Percentiles rank a stretch among this genome's conserved stretches.
Conservation (phyloP, 2,797 vertebrate species). For the Epinephelus awoara region DNA sequence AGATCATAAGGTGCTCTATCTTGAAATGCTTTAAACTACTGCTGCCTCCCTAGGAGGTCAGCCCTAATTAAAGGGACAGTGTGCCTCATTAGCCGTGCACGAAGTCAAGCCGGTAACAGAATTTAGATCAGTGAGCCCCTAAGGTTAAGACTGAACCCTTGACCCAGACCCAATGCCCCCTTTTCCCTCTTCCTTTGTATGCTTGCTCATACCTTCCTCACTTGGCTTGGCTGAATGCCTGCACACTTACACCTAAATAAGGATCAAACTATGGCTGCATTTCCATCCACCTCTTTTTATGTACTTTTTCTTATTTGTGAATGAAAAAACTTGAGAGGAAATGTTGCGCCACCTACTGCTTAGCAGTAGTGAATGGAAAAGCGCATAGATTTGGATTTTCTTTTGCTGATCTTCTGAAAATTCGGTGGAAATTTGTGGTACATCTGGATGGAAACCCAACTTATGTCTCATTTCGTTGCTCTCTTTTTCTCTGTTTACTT, state of each 20-base stretch:
- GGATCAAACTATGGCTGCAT: conserved; percentile 39
- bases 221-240: conserved; percentile 31
- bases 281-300: no score
- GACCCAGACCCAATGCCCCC: conserved; percentile 71
- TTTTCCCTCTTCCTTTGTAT: conserved; percentile 37
- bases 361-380: no score
- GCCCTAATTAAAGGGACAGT: conserved; percentile 75
- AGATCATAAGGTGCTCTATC: conserved; percentile 54
- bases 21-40: conserved; percentile 52
- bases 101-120: conserved; percentile 74
- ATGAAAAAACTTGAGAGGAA: no score
- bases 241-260: conserved; percentile 25
- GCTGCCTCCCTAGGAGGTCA: conserved; percentile 64
- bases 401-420: no score
- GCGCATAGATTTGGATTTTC: no score
- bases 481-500: conserved; percentile 21
- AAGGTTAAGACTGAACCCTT: conserved; percentile 79
- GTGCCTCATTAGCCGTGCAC: conserved; percentile 74
- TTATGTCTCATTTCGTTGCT: conserved; percentile 39
- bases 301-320: no score
- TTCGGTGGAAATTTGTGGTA: no score
- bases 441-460: no score
- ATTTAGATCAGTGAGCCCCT: conserved; percentile 68
- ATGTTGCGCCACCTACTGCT: no score
- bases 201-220: conserved; percentile 48